Percentiles rank a stretch among this genome's conserved stretches.
Conservation (phyloP, 2,113 vertebrate genomes). For the Otolemur garnettii region DNA sequence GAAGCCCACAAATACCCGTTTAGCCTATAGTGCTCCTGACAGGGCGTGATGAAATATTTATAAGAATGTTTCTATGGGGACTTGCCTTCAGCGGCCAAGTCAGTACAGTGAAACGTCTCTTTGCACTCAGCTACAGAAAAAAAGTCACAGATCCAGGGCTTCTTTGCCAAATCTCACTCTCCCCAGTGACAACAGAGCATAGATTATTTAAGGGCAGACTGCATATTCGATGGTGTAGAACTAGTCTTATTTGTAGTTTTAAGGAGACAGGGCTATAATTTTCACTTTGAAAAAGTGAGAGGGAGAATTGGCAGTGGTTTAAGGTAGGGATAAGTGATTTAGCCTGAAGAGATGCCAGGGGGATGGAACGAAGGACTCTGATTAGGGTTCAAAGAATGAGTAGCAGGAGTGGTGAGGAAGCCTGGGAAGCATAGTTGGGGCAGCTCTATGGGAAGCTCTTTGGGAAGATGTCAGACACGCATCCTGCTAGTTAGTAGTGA, state of each 20-base stretch:
- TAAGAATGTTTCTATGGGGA: neutral
- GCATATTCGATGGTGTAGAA: neutral
- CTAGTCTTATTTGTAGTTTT: neutral
- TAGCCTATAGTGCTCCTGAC: neutral
- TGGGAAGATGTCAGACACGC: neutral
- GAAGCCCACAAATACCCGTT: neutral
- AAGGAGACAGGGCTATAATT: neutral
- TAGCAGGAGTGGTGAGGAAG: neutral
- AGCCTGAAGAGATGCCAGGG: too few relatives aligned
- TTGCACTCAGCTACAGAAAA: neutral
- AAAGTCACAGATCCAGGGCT: neutral
- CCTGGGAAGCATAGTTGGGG: neutral
- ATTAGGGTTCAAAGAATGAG: neutral
- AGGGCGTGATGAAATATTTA: neutral
- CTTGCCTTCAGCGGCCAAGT: neutral
- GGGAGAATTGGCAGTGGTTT: neutral
- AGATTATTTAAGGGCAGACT: neutral
- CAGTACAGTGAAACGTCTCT: neutral
- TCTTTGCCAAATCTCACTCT: conserved; percentile 7
- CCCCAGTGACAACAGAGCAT: neutral
- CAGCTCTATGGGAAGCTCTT: too few relatives aligned
- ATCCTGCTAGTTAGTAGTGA: neutral
- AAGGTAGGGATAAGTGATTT: neutral
- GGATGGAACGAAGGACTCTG: neutral
- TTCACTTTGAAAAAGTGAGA: neutral